phyloP scores from a whole-genome alignment of 2,797 vertebrate species.

The Cyclura pinguis region DNA sequence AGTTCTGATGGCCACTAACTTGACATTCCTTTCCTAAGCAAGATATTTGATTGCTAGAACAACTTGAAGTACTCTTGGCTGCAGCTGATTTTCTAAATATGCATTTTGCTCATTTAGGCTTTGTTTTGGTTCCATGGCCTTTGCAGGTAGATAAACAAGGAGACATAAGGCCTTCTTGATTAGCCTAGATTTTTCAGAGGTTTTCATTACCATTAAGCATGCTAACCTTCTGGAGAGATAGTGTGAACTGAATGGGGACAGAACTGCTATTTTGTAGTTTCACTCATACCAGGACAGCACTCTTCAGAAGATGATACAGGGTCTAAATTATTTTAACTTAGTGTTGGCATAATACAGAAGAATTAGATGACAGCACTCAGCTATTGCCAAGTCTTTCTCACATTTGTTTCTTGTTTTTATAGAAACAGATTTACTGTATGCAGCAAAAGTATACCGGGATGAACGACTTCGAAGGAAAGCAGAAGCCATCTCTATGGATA shows the following conservation, averaged over 20 bases:
- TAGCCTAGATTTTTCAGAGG: neutral
- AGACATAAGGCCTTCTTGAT: neutral
- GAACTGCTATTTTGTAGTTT: neutral
- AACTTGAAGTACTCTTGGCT: neutral
- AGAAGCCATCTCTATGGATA: constrained; percentile 95
- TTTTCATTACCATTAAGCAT: neutral
- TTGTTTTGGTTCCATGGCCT: neutral
- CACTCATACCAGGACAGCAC: neutral
- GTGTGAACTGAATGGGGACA: neutral
- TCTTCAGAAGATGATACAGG: neutral
- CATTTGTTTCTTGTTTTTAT: constrained; percentile 55
- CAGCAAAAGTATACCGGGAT: constrained; percentile 95
- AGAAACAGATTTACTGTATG: constrained; percentile 96
- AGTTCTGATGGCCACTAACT: no score
- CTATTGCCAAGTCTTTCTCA: neutral
- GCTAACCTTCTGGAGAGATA: neutral
- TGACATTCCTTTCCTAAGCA: neutral
- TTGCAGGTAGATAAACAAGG: neutral
- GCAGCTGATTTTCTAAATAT: neutral
- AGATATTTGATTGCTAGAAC: neutral
- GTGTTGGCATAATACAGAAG: neutral
- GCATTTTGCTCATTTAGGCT: neutral
- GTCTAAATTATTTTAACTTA: neutral
- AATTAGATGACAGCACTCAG: neutral
- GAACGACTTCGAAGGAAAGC: constrained; percentile 94